Evolutionary conservation across 2,797 vertebrate species (phyloP).

Genomic region (Calcarius lapponicus): DNA sequence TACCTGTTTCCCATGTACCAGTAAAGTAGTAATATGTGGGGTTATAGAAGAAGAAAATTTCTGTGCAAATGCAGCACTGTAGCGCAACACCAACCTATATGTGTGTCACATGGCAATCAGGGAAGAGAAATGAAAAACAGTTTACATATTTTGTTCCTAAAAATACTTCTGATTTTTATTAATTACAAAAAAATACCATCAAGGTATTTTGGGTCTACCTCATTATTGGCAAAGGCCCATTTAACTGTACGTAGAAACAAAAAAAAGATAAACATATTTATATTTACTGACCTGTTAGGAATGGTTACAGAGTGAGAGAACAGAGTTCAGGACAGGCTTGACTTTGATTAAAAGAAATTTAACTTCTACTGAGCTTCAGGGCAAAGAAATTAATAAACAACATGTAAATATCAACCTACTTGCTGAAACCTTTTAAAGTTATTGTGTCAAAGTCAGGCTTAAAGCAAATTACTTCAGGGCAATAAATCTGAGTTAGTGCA

Average conservation of each 20-base stretch:
- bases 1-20: conserved; percentile 99
- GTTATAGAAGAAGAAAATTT: conserved; percentile 94
- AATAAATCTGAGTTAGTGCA: background rate
- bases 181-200: conserved; percentile 12
- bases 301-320: background rate
- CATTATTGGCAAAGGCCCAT: background rate
- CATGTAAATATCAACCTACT: background rate
- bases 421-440: conserved; percentile 11
- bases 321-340: background rate
- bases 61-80: conserved; percentile 88
- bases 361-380: background rate
- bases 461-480: background rate
- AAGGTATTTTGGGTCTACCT: background rate
- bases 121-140: conserved; percentile 74
- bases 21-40: conserved; percentile 94
- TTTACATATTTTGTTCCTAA: conserved; percentile 46
- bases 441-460: background rate
- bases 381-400: conserved; percentile 8
- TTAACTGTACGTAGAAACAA: background rate
- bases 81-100: conserved; percentile 93
- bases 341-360: background rate
- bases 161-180: conserved; percentile 1
- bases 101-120: conserved; percentile 67
- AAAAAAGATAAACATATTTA: background rate
- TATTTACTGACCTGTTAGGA: background rate